phyloP scores from a whole-genome alignment of 2,113 vertebrate genomes.

The Thermophis baileyi region DNA sequence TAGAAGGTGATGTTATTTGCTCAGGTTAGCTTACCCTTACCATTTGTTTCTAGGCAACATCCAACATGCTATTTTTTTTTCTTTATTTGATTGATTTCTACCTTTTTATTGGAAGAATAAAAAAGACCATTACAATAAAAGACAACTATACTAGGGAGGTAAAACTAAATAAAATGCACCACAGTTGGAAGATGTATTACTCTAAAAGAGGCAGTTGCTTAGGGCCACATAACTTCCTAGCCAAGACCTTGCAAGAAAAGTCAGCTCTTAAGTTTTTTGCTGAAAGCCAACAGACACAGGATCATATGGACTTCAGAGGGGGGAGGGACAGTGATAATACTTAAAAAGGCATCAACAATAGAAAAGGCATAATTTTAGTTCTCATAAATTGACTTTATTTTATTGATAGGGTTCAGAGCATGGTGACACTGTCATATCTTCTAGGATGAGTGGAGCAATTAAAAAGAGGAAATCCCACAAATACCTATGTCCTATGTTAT shows the following conservation, averaged over 20 bases:
- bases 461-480: not conserved
- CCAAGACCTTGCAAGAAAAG: not conserved
- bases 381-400: not conserved
- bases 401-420: not conserved
- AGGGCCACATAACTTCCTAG: not conserved
- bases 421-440: not conserved
- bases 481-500: not conserved
- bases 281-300: not conserved
- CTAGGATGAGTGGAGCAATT: not conserved
- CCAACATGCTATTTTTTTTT: not conserved
- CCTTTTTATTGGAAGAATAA: not conserved
- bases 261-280: not conserved
- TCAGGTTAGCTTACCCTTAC: not conserved
- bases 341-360: not conserved
- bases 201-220: not conserved
- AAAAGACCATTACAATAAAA: not conserved
- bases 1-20: not conserved
- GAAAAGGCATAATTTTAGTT: not conserved
- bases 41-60: not conserved
- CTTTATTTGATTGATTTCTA: not conserved
- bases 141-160: not conserved
- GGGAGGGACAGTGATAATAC: not conserved
- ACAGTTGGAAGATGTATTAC: not conserved
- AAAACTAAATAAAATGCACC: not conserved
- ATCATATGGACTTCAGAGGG: not conserved